Percentiles rank a stretch among this genome's conserved stretches.
These are phyloP conservation scores for Lethenteron camtschaticum DNA, from an alignment of 2,113 vertebrate genomes.

Conservation along the genomic window DNA sequence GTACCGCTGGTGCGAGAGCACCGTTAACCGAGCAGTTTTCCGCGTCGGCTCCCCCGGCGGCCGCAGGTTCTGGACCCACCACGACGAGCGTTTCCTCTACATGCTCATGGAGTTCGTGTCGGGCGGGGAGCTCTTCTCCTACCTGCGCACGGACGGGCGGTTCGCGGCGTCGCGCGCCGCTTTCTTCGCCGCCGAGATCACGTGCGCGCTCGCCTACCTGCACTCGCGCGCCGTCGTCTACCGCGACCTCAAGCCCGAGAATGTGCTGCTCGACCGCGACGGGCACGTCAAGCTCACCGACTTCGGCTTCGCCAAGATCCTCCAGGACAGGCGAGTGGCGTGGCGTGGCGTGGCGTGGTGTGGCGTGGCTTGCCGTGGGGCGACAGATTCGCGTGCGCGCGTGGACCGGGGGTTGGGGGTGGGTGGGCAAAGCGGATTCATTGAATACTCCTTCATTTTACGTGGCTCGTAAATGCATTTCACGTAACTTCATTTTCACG, in stretches of 20 bases:
- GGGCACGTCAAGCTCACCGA: conserved; percentile 83
- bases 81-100: conserved; percentile 61
- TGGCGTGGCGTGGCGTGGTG: too few relatives aligned
- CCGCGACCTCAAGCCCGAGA: conserved; percentile 83
- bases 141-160: conserved; percentile 52
- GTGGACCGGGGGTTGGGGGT: too few relatives aligned
- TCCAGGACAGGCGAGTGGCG: conserved; percentile 36
- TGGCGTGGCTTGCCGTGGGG: too few relatives aligned
- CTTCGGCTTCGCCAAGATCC: conserved; percentile 85
- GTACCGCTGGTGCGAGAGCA: background rate
- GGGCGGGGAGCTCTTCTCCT: conserved; percentile 74
- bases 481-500: too few relatives aligned
- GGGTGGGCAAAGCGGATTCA: too few relatives aligned
- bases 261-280: conserved; percentile 67
- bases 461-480: too few relatives aligned
- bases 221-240: conserved; percentile 71
- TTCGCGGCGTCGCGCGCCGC: conserved; percentile 48
- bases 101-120: conserved; percentile 81
- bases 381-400: too few relatives aligned
- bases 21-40: background rate
- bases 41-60: background rate
- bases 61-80: conserved; percentile 62
- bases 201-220: conserved; percentile 80
- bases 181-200: conserved; percentile 60
- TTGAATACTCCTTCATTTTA: too few relatives aligned